A percentile compares a stretch with the other conserved stretches of the same genome.
Conservation (phyloP, 1,140 invertebrate species). For the Anagrus nilaparvatae region DNA sequence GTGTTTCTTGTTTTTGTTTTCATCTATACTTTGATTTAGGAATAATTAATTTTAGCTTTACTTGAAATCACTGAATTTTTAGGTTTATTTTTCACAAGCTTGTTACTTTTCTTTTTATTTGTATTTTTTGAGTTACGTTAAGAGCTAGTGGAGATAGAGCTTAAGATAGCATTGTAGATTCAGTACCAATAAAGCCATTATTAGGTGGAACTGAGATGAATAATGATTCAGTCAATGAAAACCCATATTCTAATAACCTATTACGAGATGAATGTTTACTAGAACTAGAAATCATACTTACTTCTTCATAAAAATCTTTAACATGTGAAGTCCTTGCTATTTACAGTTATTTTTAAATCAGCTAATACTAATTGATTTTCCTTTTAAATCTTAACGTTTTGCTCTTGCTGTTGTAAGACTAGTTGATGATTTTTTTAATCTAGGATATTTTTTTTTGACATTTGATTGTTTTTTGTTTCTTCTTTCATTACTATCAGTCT, state of each 20-base stretch:
- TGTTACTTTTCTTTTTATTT: conserved; percentile 37
- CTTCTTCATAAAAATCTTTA: conserved; percentile 36
- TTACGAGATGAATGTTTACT: conserved; percentile 44
- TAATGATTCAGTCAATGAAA: conserved; percentile 20
- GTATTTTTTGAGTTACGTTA: conserved; percentile 33
- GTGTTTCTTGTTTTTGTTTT: conserved; percentile 10
- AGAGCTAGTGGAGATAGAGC: conserved; percentile 11
- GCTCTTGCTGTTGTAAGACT: too few species aligned
- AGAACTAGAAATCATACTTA: conserved; percentile 36
- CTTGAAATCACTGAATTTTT: conserved; percentile 25
- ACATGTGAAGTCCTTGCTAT: too few species aligned
- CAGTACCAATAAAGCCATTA: conserved; percentile 44
- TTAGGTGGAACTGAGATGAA: conserved; percentile 38
- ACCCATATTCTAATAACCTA: conserved; percentile 45
- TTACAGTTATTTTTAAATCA: too few species aligned
- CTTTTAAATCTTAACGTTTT: conserved; percentile 45
- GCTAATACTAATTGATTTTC: too few species aligned
- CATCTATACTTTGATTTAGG: conserved; percentile 35
- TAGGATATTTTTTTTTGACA: conserved; percentile 44
- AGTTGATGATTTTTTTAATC: conserved; percentile 45
- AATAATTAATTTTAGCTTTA: conserved; percentile 42
- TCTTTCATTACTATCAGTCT: conserved; percentile 40
- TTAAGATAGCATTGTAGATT: conserved; percentile 13
- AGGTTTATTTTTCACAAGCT: too few species aligned
- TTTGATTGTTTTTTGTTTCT: conserved; percentile 41